Conservation (phyloP, 1,140 invertebrate species). For the Catajapyx aquilonaris region DNA sequence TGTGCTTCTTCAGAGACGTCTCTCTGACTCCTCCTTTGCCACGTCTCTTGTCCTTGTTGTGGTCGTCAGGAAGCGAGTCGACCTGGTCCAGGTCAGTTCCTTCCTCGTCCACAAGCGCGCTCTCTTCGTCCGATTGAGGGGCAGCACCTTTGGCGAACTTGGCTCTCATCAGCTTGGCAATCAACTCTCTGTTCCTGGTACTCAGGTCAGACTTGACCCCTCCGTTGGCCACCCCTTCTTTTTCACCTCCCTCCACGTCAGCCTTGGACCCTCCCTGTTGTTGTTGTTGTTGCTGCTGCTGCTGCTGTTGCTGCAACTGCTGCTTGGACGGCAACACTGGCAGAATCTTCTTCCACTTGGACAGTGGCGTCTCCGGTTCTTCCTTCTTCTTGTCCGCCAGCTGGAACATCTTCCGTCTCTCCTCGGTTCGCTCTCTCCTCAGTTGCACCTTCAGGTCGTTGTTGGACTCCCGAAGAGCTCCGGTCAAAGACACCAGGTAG, state of each 20-base stretch:
- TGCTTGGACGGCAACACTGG: constrained; percentile 21
- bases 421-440: constrained; percentile 71
- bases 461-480: constrained; percentile 76
- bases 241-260: constrained; percentile 15
- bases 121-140: constrained; percentile 26
- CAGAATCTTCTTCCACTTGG: constrained; percentile 46
- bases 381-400: constrained; percentile 44
- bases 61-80: constrained; percentile 37
- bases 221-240: constrained; percentile 18
- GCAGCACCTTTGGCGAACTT: constrained; percentile 31
- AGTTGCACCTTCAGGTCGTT: constrained; percentile 73
- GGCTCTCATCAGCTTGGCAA: constrained; percentile 35
- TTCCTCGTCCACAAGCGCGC: constrained; percentile 25
- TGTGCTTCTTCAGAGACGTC: background rate
- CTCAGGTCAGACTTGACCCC: constrained; percentile 7
- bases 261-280: constrained; percentile 9
- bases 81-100: constrained; percentile 40
- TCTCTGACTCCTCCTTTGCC: background rate
- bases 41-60: constrained; percentile 14
- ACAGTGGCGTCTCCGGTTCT: constrained; percentile 33
- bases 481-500: constrained; percentile 76
- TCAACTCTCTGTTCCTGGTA: constrained; percentile 20
- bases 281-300: constrained; percentile 2
- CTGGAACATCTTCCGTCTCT: constrained; percentile 79
- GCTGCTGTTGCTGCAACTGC: constrained; percentile 5